Conservation (phyloP, 2,797 vertebrate species). For the Myoxocephalus aenaeus region DNA sequence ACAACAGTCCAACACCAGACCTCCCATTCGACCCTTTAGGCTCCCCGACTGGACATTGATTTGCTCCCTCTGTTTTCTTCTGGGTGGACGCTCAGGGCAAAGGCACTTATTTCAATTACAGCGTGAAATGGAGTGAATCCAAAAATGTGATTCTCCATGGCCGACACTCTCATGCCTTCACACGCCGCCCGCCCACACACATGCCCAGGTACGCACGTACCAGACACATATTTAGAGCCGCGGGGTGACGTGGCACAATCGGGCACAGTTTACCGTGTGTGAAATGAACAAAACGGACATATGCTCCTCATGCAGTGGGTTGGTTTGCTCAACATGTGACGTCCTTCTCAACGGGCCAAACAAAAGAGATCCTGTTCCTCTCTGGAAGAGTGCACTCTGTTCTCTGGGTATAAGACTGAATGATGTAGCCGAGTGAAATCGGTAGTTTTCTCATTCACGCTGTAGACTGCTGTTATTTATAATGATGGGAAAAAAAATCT, state of each 20-base stretch:
- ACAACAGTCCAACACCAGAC: slow-evolving; percentile 6
- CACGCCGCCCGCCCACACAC: neutral
- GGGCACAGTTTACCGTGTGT: slow-evolving; percentile 61
- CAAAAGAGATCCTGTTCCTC: slow-evolving; percentile 1
- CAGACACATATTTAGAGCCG: slow-evolving; percentile 49
- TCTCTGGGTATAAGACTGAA: neutral
- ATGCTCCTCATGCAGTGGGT: slow-evolving; percentile 33
- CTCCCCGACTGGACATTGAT: slow-evolving; percentile 64
- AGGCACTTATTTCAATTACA: slow-evolving; percentile 67
- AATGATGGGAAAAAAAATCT: too few relatives aligned
- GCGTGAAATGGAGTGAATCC: slow-evolving; percentile 69
- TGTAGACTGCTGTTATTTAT: too few relatives aligned
- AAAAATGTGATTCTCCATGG: slow-evolving; percentile 52
- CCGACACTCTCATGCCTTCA: slow-evolving; percentile 28
- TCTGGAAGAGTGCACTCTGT: slow-evolving; percentile 1
- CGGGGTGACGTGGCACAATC: slow-evolving; percentile 54
- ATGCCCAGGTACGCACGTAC: slow-evolving; percentile 29
- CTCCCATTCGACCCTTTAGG: slow-evolving; percentile 51
- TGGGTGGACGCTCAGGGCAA: slow-evolving; percentile 55
- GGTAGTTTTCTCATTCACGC: neutral
- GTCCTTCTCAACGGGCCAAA: slow-evolving; percentile 18
- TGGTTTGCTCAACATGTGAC: slow-evolving; percentile 38
- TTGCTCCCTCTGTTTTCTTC: slow-evolving; percentile 56
- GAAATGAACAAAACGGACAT: slow-evolving; percentile 62
- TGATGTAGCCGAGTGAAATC: too few relatives aligned